phyloP scores from a whole-genome alignment of 2,797 vertebrate species.

The Antrozous pallidus region DNA sequence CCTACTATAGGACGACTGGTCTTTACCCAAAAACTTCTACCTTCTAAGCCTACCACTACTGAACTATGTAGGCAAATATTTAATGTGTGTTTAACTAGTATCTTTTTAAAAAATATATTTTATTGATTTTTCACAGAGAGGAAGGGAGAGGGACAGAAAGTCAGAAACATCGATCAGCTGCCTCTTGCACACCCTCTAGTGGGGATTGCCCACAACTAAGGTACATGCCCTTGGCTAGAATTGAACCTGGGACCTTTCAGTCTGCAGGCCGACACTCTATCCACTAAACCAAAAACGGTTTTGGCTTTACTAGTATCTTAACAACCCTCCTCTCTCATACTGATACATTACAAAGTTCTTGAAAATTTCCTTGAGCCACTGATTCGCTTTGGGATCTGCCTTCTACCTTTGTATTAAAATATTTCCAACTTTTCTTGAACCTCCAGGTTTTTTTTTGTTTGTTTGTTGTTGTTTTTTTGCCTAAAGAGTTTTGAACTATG shows the following conservation, averaged over 20 bases:
- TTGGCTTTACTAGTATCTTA: not conserved
- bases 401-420: not conserved
- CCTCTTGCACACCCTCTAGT: too few species aligned
- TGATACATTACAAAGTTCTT: not conserved
- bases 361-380: not conserved
- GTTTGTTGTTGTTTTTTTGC: too few species aligned
- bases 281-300: too few species aligned
- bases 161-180: too few species aligned
- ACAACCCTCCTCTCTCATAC: fast-evolving
- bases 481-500: not conserved
- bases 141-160: too few species aligned
- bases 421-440: not conserved
- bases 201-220: too few species aligned
- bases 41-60: not conserved
- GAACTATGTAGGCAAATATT: not conserved
- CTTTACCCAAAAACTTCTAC: not conserved
- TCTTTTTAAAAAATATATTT: too few species aligned
- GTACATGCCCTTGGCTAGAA: too few species aligned
- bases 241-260: too few species aligned
- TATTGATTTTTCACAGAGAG: too few species aligned
- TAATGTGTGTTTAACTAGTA: not conserved
- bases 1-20: not conserved
- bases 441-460: too few species aligned
- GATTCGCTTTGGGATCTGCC: not conserved
- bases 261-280: too few species aligned